phyloP scores from a whole-genome alignment of 2,797 vertebrate genomes.

The Tapirus indicus region DNA sequence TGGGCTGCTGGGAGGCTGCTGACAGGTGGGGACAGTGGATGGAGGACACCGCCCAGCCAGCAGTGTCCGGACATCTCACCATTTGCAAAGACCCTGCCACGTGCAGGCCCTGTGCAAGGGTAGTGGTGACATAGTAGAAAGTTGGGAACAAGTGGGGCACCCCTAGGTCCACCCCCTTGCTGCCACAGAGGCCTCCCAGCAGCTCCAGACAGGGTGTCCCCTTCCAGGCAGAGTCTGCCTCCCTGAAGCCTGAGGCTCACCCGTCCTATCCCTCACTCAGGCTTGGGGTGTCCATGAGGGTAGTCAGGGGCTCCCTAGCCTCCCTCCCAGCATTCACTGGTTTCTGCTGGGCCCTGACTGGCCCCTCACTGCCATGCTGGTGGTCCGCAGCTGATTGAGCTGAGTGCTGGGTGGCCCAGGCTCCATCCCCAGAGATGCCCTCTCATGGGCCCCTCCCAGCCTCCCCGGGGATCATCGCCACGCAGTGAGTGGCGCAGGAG shows the following conservation, averaged over 20 bases:
- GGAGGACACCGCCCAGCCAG: not conserved
- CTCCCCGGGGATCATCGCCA: not conserved
- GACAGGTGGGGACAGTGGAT: fast-evolving
- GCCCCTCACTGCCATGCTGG: fast-evolving
- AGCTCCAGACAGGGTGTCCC: not conserved
- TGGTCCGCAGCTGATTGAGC: not conserved
- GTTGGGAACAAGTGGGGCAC: fast-evolving
- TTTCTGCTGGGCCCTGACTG: not conserved
- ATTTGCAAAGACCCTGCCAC: not conserved
- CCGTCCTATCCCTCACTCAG: fast-evolving
- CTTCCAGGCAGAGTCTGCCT: fast-evolving
- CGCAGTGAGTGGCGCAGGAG: not conserved
- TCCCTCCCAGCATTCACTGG: not conserved
- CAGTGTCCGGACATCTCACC: fast-evolving
- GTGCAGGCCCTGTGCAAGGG: fast-evolving
- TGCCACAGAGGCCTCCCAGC: too few relatives aligned
- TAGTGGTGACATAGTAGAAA: fast-evolving
- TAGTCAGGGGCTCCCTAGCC: fast-evolving
- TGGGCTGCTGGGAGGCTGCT: not conserved
- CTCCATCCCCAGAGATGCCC: fast-evolving
- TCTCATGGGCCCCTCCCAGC: too few relatives aligned
- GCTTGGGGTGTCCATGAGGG: too few relatives aligned
- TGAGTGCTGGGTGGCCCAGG: fast-evolving
- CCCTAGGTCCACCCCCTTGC: fast-evolving
- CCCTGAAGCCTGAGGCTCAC: not conserved